These are phyloP conservation scores for Colistium nudipinnis DNA, from an alignment of 2,113 vertebrate species.

Conservation along the genomic window DNA sequence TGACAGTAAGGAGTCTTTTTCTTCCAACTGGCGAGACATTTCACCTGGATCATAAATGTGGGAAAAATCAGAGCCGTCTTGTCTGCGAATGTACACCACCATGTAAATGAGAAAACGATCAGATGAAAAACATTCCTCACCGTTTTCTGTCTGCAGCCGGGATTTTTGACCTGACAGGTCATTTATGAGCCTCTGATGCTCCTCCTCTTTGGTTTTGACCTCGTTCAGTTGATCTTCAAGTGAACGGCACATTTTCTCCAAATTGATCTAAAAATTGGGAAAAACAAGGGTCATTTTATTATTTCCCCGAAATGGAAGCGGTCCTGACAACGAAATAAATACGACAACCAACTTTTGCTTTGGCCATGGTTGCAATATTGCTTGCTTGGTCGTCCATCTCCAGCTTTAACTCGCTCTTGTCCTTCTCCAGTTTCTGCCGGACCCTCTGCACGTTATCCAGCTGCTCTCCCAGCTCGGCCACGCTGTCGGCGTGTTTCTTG, in stretches of 20 bases:
- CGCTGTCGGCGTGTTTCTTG: conserved; percentile 80
- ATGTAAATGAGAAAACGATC: too few relatives aligned
- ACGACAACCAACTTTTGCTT: conserved; percentile 78
- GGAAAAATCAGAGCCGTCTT: not conserved
- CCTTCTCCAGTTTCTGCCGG: conserved; percentile 78
- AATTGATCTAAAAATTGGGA: conserved; percentile 49
- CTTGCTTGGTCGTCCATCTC: conserved; percentile 74
- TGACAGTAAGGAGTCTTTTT: conserved; percentile 64
- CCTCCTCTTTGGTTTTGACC: conserved; percentile 65
- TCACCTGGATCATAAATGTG: conserved; percentile 45
- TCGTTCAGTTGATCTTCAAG: conserved; percentile 74
- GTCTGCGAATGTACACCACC: not conserved
- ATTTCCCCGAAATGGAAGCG: not conserved
- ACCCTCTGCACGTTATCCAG: conserved; percentile 80
- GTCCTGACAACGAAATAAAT: not conserved
- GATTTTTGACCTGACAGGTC: conserved; percentile 62
- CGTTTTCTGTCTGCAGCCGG: conserved; percentile 70
- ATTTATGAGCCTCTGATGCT: conserved; percentile 52
- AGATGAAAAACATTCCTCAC: conserved; percentile 23
- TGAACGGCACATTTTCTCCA: conserved; percentile 70
- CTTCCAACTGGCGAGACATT: conserved; percentile 65
- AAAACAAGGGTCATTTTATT: not conserved
- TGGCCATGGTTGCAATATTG: conserved; percentile 73
- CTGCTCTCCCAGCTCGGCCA: conserved; percentile 78
- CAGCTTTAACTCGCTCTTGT: conserved; percentile 79